Base-by-base conservation (phyloP, 2,888 invertebrate genomes). In the Rhopalosiphum nymphaeae region DNA sequence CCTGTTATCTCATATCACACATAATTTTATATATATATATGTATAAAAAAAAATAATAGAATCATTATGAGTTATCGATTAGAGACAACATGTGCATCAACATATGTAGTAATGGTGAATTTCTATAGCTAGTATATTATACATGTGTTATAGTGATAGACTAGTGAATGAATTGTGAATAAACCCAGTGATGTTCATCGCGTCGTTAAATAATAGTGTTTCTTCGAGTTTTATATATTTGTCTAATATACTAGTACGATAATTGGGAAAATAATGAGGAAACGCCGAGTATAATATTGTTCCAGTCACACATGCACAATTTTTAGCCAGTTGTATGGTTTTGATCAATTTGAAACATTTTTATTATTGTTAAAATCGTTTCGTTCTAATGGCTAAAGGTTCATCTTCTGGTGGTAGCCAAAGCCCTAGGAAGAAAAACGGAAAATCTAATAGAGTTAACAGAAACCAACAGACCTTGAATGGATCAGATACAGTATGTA, bases 401-500 rank as follows among this genome's bases (percentile, higher is more conserved):
- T 78, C 92, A 67, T 67, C 92, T 29, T 78, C 88, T 3, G 87
- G 87, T 29, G 36, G 46, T n/a, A 87, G 21, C 21, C 92, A 36
- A 25, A 92, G 49, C 21, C 92, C 87, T 16, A 78, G 44, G 53
- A 88, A 67, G 53, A 92, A 92, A 78, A 88, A 29, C 88, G 49
- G 87, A 42, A 88, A 44, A 29, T 53, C 29, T 53, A 53, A n/a
- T n/a, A 91, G n/a, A n/a, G 67, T 53, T n/a, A 92, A 88, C 67
- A 67, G 29, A 53, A 36, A 42, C 26, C 87, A 67, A 42, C 44
- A 61, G 16, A 25, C 87, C 11, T 46, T n/a, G 29, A 67, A 88
- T n/a, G 67, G 88, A 53, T 67, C 87, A 42, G 11, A 88, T 46
- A 44, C 91, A 49, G 92, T 92, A 92, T n/a, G 92, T 88, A 84